Base-by-base conservation (phyloP, 1,140 invertebrate genomes). In the Heliconius congener region DNA sequence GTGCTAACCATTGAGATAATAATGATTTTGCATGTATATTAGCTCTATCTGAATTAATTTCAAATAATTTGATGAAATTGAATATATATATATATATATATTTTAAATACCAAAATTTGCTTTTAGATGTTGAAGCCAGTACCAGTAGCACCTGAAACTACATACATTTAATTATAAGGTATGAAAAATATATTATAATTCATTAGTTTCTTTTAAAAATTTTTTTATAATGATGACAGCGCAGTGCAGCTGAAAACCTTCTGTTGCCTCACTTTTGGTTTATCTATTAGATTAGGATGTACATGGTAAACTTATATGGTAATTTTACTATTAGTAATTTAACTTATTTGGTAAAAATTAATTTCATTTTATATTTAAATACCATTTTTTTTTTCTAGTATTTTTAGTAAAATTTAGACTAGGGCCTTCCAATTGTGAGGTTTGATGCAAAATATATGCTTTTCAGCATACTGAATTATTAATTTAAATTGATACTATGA, bases 11-110 rank as follows among this genome's bases (percentile, higher is more conserved):
- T 93, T 94, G 92, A 94, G 74, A 84, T 83, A 84, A 88, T 76
- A 81, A 87, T 93, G 91, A 93, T 92, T 57, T 93, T 93, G 93
- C 92, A 94, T 94, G 93, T 93, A 92, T 92, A 93, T 94, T 94
- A 93, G 93, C 93, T 93, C 93, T 94, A 93, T 84, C 93, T 94
- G 91, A 94, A 37, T 55, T 76, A 11, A 11, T 11, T 37, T 71
- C 34, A 55, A 71, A 46, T 42, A 27, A 55, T 57, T 70, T 55
- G 71, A 71, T 66, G 42, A 46, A 76, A 13, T 60, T 27, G 13
- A 37, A 66, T 70, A 16, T 70, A 30, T 2, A 30, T 30, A 2
- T 23, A 23, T 23, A 23, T 23, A 23, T 76, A 13, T 19, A 39
- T 37, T 5, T 42, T 30, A 0, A 71, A 79, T 42, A 71, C 16